These are phyloP conservation scores for Aphrophora alni DNA, from an alignment of 2,888 invertebrate genomes.

Conservation along the genomic window DNA sequence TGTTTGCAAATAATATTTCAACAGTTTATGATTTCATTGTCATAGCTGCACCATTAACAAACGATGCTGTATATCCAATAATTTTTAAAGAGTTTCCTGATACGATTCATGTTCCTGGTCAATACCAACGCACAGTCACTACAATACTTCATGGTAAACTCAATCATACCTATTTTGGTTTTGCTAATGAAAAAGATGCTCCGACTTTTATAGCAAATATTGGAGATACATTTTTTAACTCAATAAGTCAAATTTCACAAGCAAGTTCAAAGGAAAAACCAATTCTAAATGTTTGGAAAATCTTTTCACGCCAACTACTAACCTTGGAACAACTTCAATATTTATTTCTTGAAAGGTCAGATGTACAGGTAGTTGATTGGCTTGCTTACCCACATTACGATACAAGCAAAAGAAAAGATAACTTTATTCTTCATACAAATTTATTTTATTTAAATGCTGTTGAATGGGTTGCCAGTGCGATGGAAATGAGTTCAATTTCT, in stretches of 20 bases:
- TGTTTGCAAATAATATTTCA: constrained; percentile 14
- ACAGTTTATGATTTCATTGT: constrained; percentile 63
- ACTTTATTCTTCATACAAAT: constrained; percentile 59
- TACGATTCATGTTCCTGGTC: constrained; percentile 55
- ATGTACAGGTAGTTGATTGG: constrained; percentile 59
- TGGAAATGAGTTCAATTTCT: constrained; percentile 70
- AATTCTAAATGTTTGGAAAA: constrained; percentile 61
- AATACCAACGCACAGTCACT: constrained; percentile 63
- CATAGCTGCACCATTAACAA: constrained; percentile 63
- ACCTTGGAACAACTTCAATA: constrained; percentile 57
- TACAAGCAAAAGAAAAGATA: constrained; percentile 46
- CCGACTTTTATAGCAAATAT: constrained; percentile 59
- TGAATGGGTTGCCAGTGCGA: constrained; percentile 70
- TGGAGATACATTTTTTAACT: constrained; percentile 59
- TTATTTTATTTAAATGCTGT: constrained; percentile 68
- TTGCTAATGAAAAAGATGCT: constrained; percentile 52
- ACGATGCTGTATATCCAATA: constrained; percentile 57
- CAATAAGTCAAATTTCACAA: constrained; percentile 57
- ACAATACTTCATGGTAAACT: constrained; percentile 63
- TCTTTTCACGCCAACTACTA: constrained; percentile 63
- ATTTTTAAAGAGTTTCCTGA: constrained; percentile 58
- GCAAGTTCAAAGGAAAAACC: constrained; percentile 52
- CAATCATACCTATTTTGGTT: constrained; percentile 59
- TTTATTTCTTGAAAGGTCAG: constrained; percentile 59
- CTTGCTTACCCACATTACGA: constrained; percentile 65